Percentiles rank a stretch among this genome's conserved stretches.
Conservation (phyloP, 2,888 invertebrate species). For the Junonia oenone region DNA sequence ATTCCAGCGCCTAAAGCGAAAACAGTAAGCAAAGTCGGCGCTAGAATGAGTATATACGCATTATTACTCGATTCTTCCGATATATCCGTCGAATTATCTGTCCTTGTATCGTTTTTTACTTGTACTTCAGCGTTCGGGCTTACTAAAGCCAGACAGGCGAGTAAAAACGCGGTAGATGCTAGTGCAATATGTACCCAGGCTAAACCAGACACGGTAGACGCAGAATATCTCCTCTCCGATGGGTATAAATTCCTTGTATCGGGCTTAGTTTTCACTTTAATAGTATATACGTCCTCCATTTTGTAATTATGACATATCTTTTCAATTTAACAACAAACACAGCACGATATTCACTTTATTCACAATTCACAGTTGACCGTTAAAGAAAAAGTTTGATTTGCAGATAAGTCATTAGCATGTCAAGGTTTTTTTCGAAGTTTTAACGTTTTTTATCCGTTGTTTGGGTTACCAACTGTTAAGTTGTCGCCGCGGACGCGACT, state of each 20-base stretch:
- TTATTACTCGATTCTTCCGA: constrained; percentile 37
- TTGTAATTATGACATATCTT: constrained; percentile 42
- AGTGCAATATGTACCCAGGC: constrained; percentile 82
- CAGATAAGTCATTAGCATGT: constrained; percentile 20
- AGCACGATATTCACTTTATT: not conserved
- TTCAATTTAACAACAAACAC: not conserved
- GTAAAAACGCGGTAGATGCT: constrained; percentile 77
- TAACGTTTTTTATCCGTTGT: constrained; percentile 31
- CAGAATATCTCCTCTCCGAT: constrained; percentile 83
- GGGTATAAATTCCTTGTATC: constrained; percentile 80
- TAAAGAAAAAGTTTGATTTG: constrained; percentile 15
- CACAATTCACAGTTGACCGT: constrained; percentile 5
- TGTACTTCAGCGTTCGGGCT: constrained; percentile 44
- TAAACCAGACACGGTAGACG: constrained; percentile 83
- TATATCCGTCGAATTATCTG: constrained; percentile 30
- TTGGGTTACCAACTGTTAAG: constrained; percentile 15
- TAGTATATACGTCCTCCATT: constrained; percentile 84
- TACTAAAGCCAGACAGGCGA: constrained; percentile 75
- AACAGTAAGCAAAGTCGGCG: constrained; percentile 70
- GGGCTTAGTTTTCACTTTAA: constrained; percentile 82
- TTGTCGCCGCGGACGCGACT: constrained; percentile 27
- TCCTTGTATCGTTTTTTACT: constrained; percentile 18
- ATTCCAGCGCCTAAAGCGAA: constrained; percentile 74
- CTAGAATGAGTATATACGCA: too few species aligned
- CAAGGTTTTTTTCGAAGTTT: constrained; percentile 25